Percentiles rank a stretch among this genome's conserved stretches.
Conservation (phyloP, 2,113 vertebrate genomes). For the Dipodomys ordii region DNA sequence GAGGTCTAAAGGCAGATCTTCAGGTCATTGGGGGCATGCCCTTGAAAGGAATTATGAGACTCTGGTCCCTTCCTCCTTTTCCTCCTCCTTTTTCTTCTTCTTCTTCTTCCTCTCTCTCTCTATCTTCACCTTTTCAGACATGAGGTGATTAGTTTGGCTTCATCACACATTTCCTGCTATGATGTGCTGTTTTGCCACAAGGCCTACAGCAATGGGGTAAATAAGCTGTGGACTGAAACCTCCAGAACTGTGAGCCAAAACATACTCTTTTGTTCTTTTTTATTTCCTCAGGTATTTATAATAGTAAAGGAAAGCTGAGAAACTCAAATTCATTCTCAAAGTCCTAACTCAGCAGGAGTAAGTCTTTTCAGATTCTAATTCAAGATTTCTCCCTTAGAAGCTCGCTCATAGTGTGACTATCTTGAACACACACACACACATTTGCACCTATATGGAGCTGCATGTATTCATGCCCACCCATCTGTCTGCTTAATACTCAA, state of each 20-base stretch:
- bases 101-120: too few species aligned
- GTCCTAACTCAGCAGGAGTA: background rate
- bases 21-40: background rate
- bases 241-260: background rate
- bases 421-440: background rate
- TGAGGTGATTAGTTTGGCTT: background rate
- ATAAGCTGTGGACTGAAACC: background rate
- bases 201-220: background rate
- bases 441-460: background rate
- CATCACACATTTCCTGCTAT: background rate
- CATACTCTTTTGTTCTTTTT: background rate
- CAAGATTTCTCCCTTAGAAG: background rate
- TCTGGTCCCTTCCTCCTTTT: background rate
- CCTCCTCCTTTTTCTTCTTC: too few species aligned
- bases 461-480: background rate
- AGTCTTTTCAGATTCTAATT: background rate
- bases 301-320: background rate
- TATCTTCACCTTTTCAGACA: background rate
- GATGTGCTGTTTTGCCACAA: background rate
- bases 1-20: background rate
- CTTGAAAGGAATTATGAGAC: background rate
- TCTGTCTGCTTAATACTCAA: background rate
- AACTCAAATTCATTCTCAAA: background rate
- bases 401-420: background rate
- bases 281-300: too few species aligned